Evolutionary conservation across 23 tunicate species (phyloP).

Genomic region (Aplidium turbinatum): DNA sequence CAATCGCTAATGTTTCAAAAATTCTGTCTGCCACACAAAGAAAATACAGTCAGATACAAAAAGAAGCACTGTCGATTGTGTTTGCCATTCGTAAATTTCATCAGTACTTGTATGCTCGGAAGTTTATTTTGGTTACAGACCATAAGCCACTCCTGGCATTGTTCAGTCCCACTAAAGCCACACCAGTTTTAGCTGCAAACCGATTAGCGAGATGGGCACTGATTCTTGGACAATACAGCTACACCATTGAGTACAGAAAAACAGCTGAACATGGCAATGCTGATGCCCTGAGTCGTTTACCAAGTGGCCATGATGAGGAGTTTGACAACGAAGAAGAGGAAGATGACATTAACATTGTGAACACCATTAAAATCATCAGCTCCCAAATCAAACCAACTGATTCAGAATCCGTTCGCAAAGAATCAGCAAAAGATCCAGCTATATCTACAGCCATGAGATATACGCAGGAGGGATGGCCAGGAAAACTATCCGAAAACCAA

Average conservation of each 20-base stretch:
- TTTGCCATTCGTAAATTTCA: conserved; percentile 24
- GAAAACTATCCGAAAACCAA: background rate
- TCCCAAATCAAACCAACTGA: conserved; percentile 23
- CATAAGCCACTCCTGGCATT: conserved; percentile 44
- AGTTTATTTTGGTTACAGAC: conserved; percentile 42
- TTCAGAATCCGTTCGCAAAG: conserved; percentile 5
- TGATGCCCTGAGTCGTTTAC: conserved; percentile 44
- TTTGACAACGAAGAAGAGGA: conserved; percentile 26
- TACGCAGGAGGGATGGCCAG: conserved; percentile 48
- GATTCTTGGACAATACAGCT: conserved; percentile 19
- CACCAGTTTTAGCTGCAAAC: conserved; percentile 50
- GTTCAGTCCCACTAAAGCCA: conserved; percentile 21
- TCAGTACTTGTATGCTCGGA: conserved; percentile 30
- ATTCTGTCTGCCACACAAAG: conserved; percentile 16
- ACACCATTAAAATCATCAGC: conserved; percentile 7
- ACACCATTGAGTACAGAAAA: conserved; percentile 29
- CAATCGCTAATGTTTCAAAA: conserved; percentile 28
- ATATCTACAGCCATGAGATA: conserved; percentile 22
- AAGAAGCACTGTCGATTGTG: conserved; percentile 30
- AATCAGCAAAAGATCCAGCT: conserved; percentile 16
- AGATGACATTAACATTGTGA: conserved; percentile 19
- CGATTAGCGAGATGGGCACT: conserved; percentile 34
- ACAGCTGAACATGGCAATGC: conserved; percentile 41
- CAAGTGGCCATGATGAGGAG: conserved; percentile 13
- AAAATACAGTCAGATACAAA: conserved; percentile 31